phyloP scores from a whole-genome alignment of 2,113 vertebrate genomes.

The Gnathonemus longibarbis region DNA sequence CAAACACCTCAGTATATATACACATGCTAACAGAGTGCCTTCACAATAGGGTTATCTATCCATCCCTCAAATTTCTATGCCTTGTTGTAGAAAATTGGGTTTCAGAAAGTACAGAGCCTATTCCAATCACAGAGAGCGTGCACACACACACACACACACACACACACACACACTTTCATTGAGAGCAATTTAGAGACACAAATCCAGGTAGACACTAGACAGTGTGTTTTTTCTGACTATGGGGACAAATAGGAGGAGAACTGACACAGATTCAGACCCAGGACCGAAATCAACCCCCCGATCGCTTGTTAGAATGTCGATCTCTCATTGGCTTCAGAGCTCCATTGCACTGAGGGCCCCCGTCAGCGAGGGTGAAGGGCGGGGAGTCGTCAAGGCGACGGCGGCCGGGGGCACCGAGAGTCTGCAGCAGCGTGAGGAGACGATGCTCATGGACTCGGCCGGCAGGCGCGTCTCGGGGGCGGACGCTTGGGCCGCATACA shows the following conservation, averaged over 20 bases:
- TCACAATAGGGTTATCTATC: background rate
- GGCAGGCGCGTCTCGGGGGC: background rate
- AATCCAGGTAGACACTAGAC: background rate
- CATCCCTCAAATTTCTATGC: background rate
- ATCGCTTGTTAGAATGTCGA: background rate
- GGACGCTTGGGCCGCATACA: slow-evolving; percentile 8
- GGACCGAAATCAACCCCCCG: background rate
- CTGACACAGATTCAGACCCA: background rate
- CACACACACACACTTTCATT: background rate
- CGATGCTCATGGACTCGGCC: background rate
- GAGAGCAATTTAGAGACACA: background rate
- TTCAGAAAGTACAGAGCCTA: background rate
- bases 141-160: background rate
- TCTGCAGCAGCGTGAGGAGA: background rate
- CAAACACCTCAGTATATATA: background rate
- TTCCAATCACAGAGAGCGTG: background rate
- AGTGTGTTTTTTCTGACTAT: background rate
- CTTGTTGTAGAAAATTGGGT: background rate
- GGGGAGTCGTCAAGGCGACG: slow-evolving; percentile 4
- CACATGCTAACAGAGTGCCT: background rate
- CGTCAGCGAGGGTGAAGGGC: background rate
- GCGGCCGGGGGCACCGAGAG: background rate
- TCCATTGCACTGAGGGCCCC: background rate
- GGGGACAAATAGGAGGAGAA: background rate
- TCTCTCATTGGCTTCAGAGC: slow-evolving; percentile 8